phyloP scores from a whole-genome alignment of 2,888 invertebrate genomes.

The Podotricha telesiphe region DNA sequence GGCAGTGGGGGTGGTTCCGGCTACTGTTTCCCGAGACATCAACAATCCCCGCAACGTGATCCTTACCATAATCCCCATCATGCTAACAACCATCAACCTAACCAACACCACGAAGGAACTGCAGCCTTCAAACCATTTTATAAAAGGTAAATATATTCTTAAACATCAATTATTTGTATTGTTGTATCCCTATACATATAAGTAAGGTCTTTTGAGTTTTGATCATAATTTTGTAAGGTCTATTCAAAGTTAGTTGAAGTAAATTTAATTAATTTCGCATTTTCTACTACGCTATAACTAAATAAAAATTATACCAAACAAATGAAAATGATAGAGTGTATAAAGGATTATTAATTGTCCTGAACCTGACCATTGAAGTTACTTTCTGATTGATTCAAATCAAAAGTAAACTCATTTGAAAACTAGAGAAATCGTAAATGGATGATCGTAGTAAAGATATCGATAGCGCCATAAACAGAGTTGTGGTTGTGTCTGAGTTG shows the following conservation, averaged over 20 bases:
- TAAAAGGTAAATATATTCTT: conserved; percentile 85
- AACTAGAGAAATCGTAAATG: conserved; percentile 70
- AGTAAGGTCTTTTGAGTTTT: too few species aligned
- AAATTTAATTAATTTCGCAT: too few species aligned
- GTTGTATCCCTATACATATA: too few species aligned
- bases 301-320: not conserved
- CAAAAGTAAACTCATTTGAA: conserved; percentile 61
- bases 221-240: too few species aligned
- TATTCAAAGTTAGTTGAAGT: too few species aligned
- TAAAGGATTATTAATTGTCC: conserved; percentile 37
- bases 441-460: conserved; percentile 73
- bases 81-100: conserved; percentile 75
- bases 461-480: conserved; percentile 72
- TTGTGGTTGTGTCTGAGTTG: conserved; percentile 71
- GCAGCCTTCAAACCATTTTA: conserved; percentile 95
- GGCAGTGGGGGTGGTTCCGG: conserved; percentile 85
- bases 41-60: conserved; percentile 82
- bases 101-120: conserved; percentile 81
- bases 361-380: conserved; percentile 23
- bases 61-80: conserved; percentile 83
- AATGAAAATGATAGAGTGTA: conserved; percentile 15
- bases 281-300: not conserved
- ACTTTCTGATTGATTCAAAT: conserved; percentile 65
- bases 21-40: conserved; percentile 80
- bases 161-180: not conserved